Percentiles rank a stretch among this genome's conserved stretches.
Conservation (phyloP, 2,888 invertebrate genomes). For the Allygus modestus region DNA sequence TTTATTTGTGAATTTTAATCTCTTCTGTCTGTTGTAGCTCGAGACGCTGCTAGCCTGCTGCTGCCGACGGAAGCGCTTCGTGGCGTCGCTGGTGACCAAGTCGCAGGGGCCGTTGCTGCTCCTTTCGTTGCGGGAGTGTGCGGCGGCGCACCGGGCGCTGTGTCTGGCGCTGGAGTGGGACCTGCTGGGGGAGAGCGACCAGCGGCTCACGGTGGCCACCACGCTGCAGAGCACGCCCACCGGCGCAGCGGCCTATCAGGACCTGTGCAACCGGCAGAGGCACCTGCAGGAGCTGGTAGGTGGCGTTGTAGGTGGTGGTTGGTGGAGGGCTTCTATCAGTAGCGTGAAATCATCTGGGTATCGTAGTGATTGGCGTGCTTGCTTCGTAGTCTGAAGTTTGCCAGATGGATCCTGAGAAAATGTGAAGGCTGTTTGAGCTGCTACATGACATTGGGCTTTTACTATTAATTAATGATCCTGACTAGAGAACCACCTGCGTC, state of each 20-base stretch:
- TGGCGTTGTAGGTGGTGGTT: too few species aligned
- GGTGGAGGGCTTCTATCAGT: too few species aligned
- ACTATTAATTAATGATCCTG: too few species aligned
- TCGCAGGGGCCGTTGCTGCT: constrained; percentile 84
- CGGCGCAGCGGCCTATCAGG: constrained; percentile 83
- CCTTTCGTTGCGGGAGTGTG: constrained; percentile 83
- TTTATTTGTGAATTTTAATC: too few species aligned
- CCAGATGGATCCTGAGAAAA: too few species aligned
- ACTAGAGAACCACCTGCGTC: too few species aligned
- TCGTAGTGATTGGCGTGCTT: too few species aligned
- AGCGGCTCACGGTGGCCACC: constrained; percentile 72
- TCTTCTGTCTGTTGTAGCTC: constrained; percentile 75
- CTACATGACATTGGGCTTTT: too few species aligned
- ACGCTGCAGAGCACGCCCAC: constrained; percentile 79
- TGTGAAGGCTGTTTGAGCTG: too few species aligned
- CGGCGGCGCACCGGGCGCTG: constrained; percentile 82
- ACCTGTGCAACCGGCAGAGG: constrained; percentile 84
- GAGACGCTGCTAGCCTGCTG: constrained; percentile 82
- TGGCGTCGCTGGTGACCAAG: constrained; percentile 82
- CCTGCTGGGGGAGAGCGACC: constrained; percentile 78
- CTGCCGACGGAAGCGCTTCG: constrained; percentile 85
- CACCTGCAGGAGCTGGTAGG: constrained; percentile 85
- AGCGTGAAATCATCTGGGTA: constrained; percentile 9
- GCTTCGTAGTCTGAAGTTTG: too few species aligned
- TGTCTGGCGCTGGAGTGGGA: constrained; percentile 89